Conservation (phyloP, 2,113 vertebrate genomes). For the Engystomops pustulosus region DNA sequence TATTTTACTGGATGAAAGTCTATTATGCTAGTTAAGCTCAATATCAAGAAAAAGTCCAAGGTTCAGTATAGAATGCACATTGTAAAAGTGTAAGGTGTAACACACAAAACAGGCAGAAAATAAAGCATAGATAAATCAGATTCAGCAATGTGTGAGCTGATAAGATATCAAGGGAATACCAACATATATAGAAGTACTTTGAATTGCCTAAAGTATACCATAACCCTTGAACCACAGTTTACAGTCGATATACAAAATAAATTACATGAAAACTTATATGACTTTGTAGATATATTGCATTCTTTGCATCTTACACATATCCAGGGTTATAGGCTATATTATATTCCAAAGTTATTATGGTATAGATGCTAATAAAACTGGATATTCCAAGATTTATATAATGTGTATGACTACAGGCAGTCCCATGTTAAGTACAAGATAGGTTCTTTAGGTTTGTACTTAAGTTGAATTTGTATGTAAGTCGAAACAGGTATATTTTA, state of each 20-base stretch:
- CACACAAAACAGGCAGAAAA: neutral
- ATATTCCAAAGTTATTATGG: neutral
- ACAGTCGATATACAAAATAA: neutral
- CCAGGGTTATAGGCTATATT: neutral
- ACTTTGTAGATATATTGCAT: neutral
- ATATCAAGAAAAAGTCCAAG: neutral
- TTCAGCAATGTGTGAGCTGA: neutral
- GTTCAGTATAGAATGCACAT: neutral
- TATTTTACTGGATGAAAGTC: neutral
- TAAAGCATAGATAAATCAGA: no score
- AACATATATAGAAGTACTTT: no score
- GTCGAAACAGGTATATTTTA: no score
- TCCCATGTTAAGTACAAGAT: no score
- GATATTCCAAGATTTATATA: no score
- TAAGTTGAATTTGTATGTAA: no score
- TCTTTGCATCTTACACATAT: neutral
- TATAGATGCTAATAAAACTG: no score
- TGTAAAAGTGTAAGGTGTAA: neutral
- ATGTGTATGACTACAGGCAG: no score
- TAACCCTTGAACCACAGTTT: neutral
- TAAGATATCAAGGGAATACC: neutral
- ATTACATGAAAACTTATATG: neutral
- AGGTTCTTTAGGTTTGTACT: no score
- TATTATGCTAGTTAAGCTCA: neutral
- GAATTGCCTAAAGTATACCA: no score